These are phyloP conservation scores for Pseudomyrmex pallidus DNA, from an alignment of 1,140 invertebrate genomes.

Conservation along the genomic window DNA sequence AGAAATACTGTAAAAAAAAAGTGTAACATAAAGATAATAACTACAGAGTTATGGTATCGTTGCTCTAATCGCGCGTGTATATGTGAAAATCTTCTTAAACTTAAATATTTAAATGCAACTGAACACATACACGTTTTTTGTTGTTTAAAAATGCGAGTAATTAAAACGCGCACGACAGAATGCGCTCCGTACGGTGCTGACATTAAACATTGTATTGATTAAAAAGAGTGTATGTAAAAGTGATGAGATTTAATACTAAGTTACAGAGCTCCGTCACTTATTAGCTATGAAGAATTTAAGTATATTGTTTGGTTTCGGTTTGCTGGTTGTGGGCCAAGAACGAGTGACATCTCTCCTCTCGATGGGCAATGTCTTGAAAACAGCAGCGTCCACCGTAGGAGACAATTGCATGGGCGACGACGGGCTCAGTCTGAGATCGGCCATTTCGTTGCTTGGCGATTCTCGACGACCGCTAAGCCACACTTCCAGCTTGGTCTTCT, in stretches of 20 bases:
- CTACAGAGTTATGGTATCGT: background rate
- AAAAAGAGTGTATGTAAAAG: slow-evolving; percentile 58
- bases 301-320: slow-evolving; percentile 83
- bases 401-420: slow-evolving; percentile 81
- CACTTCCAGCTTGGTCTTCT: slow-evolving; percentile 87
- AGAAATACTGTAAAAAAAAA: too few species aligned
- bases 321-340: slow-evolving; percentile 79
- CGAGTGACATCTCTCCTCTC: slow-evolving; percentile 80
- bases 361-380: slow-evolving; percentile 79
- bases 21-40: too few species aligned
- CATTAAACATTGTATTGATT: slow-evolving; percentile 65
- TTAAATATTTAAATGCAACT: slow-evolving; percentile 55
- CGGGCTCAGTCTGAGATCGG: slow-evolving; percentile 79
- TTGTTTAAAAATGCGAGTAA: slow-evolving; percentile 24
- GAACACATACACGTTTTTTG: slow-evolving; percentile 11
- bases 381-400: slow-evolving; percentile 75
- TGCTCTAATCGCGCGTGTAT: background rate
- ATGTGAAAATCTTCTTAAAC: background rate
- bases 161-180: background rate
- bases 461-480: slow-evolving; percentile 82
- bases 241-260: slow-evolving; percentile 63
- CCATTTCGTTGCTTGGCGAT: slow-evolving; percentile 83
- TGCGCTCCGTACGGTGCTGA: slow-evolving; percentile 63
- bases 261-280: slow-evolving; percentile 79
- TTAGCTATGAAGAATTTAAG: slow-evolving; percentile 83